Base-by-base conservation (phyloP, 1,140 invertebrate species). In the Rhopalosiphum padi region DNA sequence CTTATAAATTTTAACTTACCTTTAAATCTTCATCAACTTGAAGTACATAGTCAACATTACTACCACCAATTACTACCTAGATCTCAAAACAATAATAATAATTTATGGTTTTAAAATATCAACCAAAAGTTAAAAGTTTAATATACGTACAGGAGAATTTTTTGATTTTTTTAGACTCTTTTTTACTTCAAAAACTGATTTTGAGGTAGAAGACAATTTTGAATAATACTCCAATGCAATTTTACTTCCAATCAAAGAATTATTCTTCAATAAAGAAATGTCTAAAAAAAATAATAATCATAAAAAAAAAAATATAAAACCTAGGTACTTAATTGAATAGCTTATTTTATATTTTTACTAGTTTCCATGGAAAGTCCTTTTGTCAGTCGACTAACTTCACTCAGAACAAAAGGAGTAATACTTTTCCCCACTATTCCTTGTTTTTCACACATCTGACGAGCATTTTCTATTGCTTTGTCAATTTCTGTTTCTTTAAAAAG, bases 251-350 rank as follows among this genome's bases (percentile, higher is more conserved):
- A 98, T 96, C 94, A 95, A 96, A 6, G 98, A 98, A 96, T 99
- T 99, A 95, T 99, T 98, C 96, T 98, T 97, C 94, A 99, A 97
- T 48, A 99, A 96, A 8, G 97, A 97, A 95, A 98, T 97, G 96
- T 99, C 98, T 97, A 95, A 91, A 95, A 51, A 91, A 46, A 94
- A 94, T 93, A 94, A 41, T 68, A 68, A 60, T 90, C 37, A 90
- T 25, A 3, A 94, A 92, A 37, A 93, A 91, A 94, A 93, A 93
- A 92, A 93, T 60, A 53, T 53, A 94, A 53, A 86, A 86, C 91
- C 2, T 21, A 41, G 41, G 41, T 41, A 18, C 37, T 93, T 23
- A 60, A n/a, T 85, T 4, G 7, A 93, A 86, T 92, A 23, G n/a
- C 5, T 35, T 23, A 18, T 23, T n/a, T 37, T 30, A 0, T 30